These are phyloP conservation scores for Pseudeuparius sepicola DNA, from an alignment of 2,888 invertebrate species.

Conservation along the genomic window DNA sequence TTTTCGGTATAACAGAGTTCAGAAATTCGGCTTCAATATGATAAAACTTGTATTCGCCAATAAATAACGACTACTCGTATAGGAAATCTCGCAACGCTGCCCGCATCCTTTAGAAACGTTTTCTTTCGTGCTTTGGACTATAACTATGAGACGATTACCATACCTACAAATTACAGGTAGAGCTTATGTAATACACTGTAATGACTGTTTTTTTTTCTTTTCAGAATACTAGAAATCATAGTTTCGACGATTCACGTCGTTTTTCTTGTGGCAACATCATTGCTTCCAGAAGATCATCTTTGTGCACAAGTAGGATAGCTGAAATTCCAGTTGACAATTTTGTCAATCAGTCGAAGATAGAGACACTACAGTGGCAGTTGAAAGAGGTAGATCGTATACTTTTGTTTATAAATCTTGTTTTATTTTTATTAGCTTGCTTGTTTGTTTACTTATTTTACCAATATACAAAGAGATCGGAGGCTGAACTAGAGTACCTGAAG, in stretches of 20 bases:
- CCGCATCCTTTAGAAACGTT: too few relatives aligned
- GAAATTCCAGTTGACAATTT: constrained; percentile 48
- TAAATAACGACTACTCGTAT: too few relatives aligned
- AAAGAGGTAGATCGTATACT: constrained; percentile 49
- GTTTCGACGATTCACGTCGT: constrained; percentile 17
- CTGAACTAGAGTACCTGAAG: constrained; percentile 1
- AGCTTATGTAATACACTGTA: too few relatives aligned
- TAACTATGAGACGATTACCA: too few relatives aligned
- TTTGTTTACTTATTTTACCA: too few relatives aligned
- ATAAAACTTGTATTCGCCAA: too few relatives aligned
- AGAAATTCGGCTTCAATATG: too few relatives aligned
- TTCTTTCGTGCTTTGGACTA: too few relatives aligned
- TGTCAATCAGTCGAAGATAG: constrained; percentile 55
- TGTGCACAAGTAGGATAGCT: constrained; percentile 29
- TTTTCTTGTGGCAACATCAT: constrained; percentile 17
- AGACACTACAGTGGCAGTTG: constrained; percentile 62
- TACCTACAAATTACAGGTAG: too few relatives aligned
- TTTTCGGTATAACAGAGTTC: too few relatives aligned
- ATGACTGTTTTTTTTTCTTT: constrained; percentile 11
- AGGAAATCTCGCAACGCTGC: too few relatives aligned
- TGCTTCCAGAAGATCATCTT: constrained; percentile 24
- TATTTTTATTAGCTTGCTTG: not conserved
- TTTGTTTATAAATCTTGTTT: not conserved
- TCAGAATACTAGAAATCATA: constrained; percentile 15
- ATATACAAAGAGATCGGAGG: not conserved